Percentiles rank a stretch among this genome's conserved stretches.
These are phyloP conservation scores for Zaprionus taronus DNA, from an alignment of 1,140 invertebrate species.

Conservation along the genomic window DNA sequence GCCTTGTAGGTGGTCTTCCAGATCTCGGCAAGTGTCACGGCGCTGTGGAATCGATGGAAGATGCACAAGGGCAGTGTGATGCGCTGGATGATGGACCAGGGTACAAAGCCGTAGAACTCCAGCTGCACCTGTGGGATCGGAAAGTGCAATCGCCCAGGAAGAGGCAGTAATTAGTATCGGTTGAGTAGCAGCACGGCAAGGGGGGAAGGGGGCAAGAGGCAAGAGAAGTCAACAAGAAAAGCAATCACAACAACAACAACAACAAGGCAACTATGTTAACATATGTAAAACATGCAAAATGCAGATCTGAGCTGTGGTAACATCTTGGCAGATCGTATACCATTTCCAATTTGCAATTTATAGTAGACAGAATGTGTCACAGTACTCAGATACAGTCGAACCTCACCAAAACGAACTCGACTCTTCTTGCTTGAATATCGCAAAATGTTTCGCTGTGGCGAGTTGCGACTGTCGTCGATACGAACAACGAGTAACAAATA, in stretches of 20 bases:
- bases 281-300: background rate
- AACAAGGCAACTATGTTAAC: background rate
- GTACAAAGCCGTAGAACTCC: slow-evolving; percentile 96
- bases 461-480: background rate
- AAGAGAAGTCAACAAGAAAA: background rate
- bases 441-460: background rate
- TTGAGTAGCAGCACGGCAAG: background rate
- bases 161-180: background rate
- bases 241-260: background rate
- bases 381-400: slow-evolving; percentile 11
- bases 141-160: background rate
- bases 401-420: background rate
- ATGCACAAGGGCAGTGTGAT: slow-evolving; percentile 97
- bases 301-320: background rate
- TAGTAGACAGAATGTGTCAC: background rate
- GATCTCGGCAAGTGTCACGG: slow-evolving; percentile 97
- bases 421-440: background rate
- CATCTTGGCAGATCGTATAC: background rate
- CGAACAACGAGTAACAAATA: slow-evolving; percentile 22
- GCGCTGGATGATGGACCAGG: slow-evolving; percentile 97
- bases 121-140: slow-evolving; percentile 88
- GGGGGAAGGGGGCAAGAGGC: no score
- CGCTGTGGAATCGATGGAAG: slow-evolving; percentile 98
- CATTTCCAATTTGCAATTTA: background rate
- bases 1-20: slow-evolving; percentile 99